Conservation (phyloP, 2,113 vertebrate genomes). For the Pungitius pungitius region DNA sequence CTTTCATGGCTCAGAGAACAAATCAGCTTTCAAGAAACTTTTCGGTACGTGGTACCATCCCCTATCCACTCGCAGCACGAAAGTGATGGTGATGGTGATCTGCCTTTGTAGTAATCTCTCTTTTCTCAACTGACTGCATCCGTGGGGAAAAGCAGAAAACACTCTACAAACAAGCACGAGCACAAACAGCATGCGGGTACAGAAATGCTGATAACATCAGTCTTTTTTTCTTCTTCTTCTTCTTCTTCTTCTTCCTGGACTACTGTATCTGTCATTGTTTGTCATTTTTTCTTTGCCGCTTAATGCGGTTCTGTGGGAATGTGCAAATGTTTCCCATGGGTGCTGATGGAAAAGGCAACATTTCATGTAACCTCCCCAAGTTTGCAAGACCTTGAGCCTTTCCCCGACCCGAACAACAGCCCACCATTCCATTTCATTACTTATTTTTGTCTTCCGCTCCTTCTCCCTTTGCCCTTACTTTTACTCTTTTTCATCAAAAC, state of each 20-base stretch:
- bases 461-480: conserved; percentile 56
- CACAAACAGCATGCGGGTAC: conserved; percentile 48
- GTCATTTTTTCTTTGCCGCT: conserved; percentile 42
- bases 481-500: conserved; percentile 62
- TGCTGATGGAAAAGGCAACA: conserved; percentile 16
- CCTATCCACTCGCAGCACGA: conserved; percentile 37
- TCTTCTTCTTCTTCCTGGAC: conserved; percentile 5
- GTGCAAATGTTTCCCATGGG: conserved; percentile 51
- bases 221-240: conserved; percentile 12
- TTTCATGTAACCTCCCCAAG: conserved; percentile 38
- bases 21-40: conserved; percentile 51
- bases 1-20: conserved; percentile 36
- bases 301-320: conserved; percentile 45
- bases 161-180: conserved; percentile 58
- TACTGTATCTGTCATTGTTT: conserved; percentile 56
- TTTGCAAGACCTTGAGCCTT: conserved; percentile 31
- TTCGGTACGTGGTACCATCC: conserved; percentile 52
- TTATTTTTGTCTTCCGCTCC: conserved; percentile 27
- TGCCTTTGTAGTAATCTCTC: conserved; percentile 55
- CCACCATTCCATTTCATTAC: conserved; percentile 44
- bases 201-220: conserved; percentile 59
- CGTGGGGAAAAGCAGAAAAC: conserved; percentile 52
- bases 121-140: conserved; percentile 48
- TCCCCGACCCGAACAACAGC: conserved; percentile 14
- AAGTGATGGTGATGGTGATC: conserved; percentile 29